Evolutionary conservation across 1,140 invertebrate species (phyloP), one percentile per base, ranked within the genome.

Genomic region (Coptotermes formosanus): DNA sequence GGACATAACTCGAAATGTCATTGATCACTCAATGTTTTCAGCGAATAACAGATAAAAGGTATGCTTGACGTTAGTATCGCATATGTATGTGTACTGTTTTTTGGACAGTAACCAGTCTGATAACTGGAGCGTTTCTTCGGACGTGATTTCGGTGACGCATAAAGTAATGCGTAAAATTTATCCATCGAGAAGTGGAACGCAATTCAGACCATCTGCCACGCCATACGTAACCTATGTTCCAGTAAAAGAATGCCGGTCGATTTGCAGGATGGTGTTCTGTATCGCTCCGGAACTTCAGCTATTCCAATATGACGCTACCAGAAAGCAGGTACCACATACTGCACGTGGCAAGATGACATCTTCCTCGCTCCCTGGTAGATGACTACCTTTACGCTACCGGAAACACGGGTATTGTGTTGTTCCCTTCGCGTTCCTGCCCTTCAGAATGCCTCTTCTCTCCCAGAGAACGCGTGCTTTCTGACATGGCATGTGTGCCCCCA

Each of bases 341-440:
- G 64, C 64, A 75, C 25, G 64, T 12, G 14, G 25, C 30, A 75
- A 75, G 64, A 75, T 30, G 64, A n/a, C 64, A 75, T 25, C 64
- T 75, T 30, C 64, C 7, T 30, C 64, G 6, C 64, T 21, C 64
- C 25, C n/a, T 25, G 25, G 25, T 14, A 30, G 64, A 75, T 75
- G 25, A 9, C 64, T 21, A 19, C 25, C 64, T 75, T 30, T n/a
- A 25, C 9, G 1, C 64, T 30, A 75, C 64, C 25, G 6, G 64
- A 30, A 55, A 75, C 64, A 75, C 64, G 64, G n/a, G 64, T 75
- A 30, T 75, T 75, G 64, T 75, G 25, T 75, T 75, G 64, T 75
- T 30, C 64, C 64, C n/a, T 75, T 75, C 64, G 64, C 64, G 25
- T 75, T 75, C 64, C 64, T 30, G n/a, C 8, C 25, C n/a, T 75